Percentiles rank a stretch among this genome's conserved stretches.
Conservation (phyloP, 2,113 vertebrate species). For the Anoura caudifer region DNA sequence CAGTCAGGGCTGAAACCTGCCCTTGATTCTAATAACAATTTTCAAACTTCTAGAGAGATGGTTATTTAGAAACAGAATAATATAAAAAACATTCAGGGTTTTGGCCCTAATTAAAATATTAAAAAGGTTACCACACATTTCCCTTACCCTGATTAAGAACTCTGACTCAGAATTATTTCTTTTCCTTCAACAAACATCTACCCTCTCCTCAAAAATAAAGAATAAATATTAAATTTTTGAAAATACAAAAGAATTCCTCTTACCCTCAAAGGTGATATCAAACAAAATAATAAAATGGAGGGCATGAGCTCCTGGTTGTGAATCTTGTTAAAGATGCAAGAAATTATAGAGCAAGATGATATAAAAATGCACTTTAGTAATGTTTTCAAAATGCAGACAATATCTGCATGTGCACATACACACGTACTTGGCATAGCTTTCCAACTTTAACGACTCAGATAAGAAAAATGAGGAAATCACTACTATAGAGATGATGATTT, state of each 20-base stretch:
- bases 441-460: constrained; percentile 32
- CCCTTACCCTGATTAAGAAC: background rate
- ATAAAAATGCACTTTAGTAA: constrained; percentile 21
- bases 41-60: constrained; percentile 41
- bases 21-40: constrained; percentile 48
- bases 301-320: background rate
- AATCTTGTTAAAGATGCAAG: constrained; percentile 64
- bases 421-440: constrained; percentile 30
- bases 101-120: constrained; percentile 52
- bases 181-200: background rate
- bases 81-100: background rate
- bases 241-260: background rate
- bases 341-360: background rate
- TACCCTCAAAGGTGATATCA: constrained; percentile 28
- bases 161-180: background rate
- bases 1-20: constrained; percentile 7
- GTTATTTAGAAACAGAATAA: constrained; percentile 22
- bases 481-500: constrained; percentile 46
- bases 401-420: background rate
- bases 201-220: background rate
- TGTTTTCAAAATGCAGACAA: constrained; percentile 19
- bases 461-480: constrained; percentile 45
- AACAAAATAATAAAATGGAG: constrained; percentile 45
- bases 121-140: constrained; percentile 32
- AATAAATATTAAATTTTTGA: constrained; percentile 55